Percentiles rank a stretch among this genome's conserved stretches.
These are phyloP conservation scores for Uropetala carovei DNA, from an alignment of 2,888 invertebrate genomes.

Conservation along the genomic window DNA sequence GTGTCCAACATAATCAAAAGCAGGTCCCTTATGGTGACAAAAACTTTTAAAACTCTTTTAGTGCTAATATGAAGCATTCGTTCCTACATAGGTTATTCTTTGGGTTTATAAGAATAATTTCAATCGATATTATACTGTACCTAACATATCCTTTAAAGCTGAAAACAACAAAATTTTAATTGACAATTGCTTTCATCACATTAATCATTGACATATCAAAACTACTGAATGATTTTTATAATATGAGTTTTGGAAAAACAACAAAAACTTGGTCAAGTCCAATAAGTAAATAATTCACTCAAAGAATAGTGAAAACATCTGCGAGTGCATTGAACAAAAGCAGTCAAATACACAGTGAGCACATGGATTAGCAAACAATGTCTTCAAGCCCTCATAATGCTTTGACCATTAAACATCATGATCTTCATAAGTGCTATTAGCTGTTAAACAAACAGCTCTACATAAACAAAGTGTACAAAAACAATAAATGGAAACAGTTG, in stretches of 20 bases:
- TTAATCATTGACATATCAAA: not conserved
- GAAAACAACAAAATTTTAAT: slow-evolving; percentile 65
- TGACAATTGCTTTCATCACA: slow-evolving; percentile 43
- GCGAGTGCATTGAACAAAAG: slow-evolving; percentile 54
- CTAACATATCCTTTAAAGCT: slow-evolving; percentile 67
- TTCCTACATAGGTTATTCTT: slow-evolving; percentile 34
- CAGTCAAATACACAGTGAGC: slow-evolving; percentile 50
- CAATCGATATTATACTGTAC: slow-evolving; percentile 66
- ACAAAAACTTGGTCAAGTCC: slow-evolving; percentile 35
- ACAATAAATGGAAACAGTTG: slow-evolving; percentile 43
- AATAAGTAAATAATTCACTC: slow-evolving; percentile 6
- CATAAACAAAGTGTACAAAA: slow-evolving; percentile 53
- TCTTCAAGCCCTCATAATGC: slow-evolving; percentile 54
- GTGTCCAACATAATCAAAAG: not conserved
- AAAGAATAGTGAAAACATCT: slow-evolving; percentile 33
- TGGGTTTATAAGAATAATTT: slow-evolving; percentile 43
- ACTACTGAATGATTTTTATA: slow-evolving; percentile 26
- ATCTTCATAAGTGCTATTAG: slow-evolving; percentile 36
- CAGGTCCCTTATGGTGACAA: slow-evolving; percentile 27
- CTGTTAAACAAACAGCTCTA: slow-evolving; percentile 55
- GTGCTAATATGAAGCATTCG: slow-evolving; percentile 56
- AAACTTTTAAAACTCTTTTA: not conserved
- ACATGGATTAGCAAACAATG: slow-evolving; percentile 47
- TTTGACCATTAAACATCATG: slow-evolving; percentile 44
- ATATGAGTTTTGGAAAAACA: not conserved